Conservation (phyloP, 2,797 vertebrate genomes). For the Hoplostethus mediterraneus region DNA sequence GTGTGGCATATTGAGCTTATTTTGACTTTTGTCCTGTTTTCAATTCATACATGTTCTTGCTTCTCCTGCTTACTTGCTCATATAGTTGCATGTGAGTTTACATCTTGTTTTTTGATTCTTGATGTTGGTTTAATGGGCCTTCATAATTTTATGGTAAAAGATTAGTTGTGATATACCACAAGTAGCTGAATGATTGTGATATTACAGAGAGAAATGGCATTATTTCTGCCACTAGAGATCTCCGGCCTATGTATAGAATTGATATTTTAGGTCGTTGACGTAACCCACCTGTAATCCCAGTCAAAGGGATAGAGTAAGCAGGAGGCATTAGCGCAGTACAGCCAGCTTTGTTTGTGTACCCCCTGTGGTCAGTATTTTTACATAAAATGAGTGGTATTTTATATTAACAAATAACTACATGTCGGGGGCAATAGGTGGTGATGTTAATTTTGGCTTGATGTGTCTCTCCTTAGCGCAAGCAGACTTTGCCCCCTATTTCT, state of each 20-base stretch:
- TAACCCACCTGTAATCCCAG: constrained; percentile 76
- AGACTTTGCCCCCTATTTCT: constrained; percentile 96
- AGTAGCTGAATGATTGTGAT: not conserved
- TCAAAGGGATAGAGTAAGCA: constrained; percentile 44
- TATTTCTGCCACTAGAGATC: constrained; percentile 1
- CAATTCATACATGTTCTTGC: constrained; percentile 12
- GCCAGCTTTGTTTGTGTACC: constrained; percentile 6
- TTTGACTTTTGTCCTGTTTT: constrained; percentile 16
- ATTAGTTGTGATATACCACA: no score
- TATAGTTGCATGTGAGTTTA: constrained; percentile 80
- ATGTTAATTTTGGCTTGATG: constrained; percentile 3
- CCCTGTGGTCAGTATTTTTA: not conserved
- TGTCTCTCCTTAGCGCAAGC: constrained; percentile 82
- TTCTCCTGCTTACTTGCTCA: constrained; percentile 40
- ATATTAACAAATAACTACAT: not conserved
- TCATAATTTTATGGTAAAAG: not conserved
- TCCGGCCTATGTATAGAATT: constrained; percentile 52
- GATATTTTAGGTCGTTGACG: constrained; percentile 60
- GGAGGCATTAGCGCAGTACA: constrained; percentile 7
- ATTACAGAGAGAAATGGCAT: not conserved
- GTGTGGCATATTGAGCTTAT: not conserved
- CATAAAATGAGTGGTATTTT: not conserved
- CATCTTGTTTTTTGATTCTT: constrained; percentile 7
- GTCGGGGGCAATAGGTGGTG: not conserved
- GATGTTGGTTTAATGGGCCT: not conserved